Evolutionary conservation across 2,113 vertebrate genomes (phyloP).

Genomic region (Tupaia chinensis): DNA sequence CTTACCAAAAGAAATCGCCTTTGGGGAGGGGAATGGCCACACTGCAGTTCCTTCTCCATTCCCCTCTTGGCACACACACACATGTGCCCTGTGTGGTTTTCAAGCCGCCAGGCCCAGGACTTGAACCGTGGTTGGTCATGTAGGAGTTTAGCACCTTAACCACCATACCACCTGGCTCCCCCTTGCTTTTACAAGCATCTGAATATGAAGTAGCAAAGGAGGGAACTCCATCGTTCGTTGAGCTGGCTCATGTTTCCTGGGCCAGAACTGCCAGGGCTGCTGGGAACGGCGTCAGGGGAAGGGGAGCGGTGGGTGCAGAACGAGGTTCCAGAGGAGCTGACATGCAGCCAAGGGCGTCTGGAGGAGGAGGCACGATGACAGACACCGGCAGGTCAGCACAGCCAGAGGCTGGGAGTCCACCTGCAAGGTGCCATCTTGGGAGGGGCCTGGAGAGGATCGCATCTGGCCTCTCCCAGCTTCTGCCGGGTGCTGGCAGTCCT

Average conservation of each 20-base stretch:
- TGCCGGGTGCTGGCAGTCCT: no score
- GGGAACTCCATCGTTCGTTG: accelerated
- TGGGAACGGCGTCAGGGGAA: neutral
- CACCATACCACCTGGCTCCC: neutral
- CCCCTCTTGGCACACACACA: no score
- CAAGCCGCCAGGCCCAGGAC: no score
- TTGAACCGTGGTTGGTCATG: no score
- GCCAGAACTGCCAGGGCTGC: neutral
- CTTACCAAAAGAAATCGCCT: no score
- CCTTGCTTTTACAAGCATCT: neutral
- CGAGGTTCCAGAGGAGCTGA: neutral
- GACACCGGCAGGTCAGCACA: no score
- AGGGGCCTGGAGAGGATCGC: neutral
- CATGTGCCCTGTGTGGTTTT: no score
- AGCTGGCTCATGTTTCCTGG: neutral
- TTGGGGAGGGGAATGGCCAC: no score
- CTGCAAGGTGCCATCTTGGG: neutral
- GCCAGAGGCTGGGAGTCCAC: neutral
- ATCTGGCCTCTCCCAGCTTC: neutral
- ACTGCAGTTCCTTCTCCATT: no score
- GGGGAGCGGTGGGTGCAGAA: neutral
- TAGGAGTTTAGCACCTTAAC: no score
- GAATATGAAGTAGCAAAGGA: neutral
- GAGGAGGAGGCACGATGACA: neutral
- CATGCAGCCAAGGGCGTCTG: neutral